Evolutionary conservation across 2,888 invertebrate species (phyloP).

Genomic region (Trissolcus japonicus): DNA sequence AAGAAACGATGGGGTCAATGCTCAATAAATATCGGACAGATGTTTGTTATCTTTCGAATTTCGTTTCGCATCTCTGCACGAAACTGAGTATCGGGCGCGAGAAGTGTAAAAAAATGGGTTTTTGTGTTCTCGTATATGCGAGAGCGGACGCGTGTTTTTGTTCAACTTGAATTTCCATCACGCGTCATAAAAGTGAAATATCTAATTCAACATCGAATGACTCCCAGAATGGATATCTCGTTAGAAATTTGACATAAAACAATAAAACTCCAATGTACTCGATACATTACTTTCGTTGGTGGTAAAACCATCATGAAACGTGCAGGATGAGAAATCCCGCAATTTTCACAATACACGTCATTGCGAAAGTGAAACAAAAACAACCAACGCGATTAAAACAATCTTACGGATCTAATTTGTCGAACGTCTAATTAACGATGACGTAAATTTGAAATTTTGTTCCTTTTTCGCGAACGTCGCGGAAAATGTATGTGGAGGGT

Average conservation of each 20-base stretch:
- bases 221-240: constrained; percentile 16
- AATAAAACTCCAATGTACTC: constrained; percentile 8
- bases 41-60: constrained; percentile 39
- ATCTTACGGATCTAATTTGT: constrained; percentile 32
- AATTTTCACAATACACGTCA: constrained; percentile 21
- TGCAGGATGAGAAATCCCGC: constrained; percentile 25
- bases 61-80: neutral
- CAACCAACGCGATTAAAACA: constrained; percentile 21
- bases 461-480: neutral
- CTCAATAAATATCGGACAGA: constrained; percentile 30
- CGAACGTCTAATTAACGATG: constrained; percentile 37
- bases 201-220: constrained; percentile 12
- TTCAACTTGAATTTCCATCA: neutral
- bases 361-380: constrained; percentile 46
- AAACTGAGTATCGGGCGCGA: constrained; percentile 1
- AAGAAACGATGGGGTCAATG: constrained; percentile 18
- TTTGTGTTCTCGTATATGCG: constrained; percentile 18
- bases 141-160: neutral
- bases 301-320: constrained; percentile 9
- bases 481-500: neutral
- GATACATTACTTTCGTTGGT: constrained; percentile 26
- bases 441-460: constrained; percentile 18
- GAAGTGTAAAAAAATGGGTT: constrained; percentile 20
- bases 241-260: constrained; percentile 24
- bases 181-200: constrained; percentile 29